phyloP scores from a whole-genome alignment of 1,140 invertebrate genomes.

The Drosophila persimilis region DNA sequence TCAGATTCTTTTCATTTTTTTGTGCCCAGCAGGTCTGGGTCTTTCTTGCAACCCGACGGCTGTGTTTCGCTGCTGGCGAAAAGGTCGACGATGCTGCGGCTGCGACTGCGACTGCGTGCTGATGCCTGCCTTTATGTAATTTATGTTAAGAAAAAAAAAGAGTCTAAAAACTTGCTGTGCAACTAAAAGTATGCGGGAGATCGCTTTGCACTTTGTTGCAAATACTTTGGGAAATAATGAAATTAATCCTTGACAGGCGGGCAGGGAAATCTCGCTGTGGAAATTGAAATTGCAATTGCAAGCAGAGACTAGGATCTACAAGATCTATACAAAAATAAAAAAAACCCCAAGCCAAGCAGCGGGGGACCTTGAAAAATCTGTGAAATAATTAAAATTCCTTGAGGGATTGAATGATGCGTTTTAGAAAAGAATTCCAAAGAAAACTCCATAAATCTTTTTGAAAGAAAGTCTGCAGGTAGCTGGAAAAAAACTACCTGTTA shows the following conservation, averaged over 20 bases:
- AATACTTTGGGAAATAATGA: slow-evolving; percentile 75
- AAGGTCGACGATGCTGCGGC: slow-evolving; percentile 60
- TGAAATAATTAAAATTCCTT: slow-evolving; percentile 75
- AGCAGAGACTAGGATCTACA: slow-evolving; percentile 42
- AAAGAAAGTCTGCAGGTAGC: slow-evolving; percentile 61
- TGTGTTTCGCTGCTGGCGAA: slow-evolving; percentile 58
- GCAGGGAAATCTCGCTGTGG: slow-evolving; percentile 39
- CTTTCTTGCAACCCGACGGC: slow-evolving; percentile 36
- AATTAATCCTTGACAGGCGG: slow-evolving; percentile 82
- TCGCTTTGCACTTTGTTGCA: slow-evolving; percentile 41
- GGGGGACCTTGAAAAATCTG: neutral
- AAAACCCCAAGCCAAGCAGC: slow-evolving; percentile 29
- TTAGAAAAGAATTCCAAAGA: slow-evolving; percentile 45
- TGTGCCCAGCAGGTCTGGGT: slow-evolving; percentile 44
- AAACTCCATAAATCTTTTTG: slow-evolving; percentile 50
- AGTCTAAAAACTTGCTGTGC: slow-evolving; percentile 71
- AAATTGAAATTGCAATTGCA: slow-evolving; percentile 66
- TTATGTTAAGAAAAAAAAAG: slow-evolving; percentile 81
- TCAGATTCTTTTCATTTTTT: neutral
- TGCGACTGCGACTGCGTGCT: slow-evolving; percentile 5
- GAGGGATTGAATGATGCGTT: slow-evolving; percentile 30
- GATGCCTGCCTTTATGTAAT: slow-evolving; percentile 64
- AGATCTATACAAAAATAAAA: slow-evolving; percentile 58
- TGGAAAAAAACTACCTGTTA: slow-evolving; percentile 40
- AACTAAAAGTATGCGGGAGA: slow-evolving; percentile 73